These are phyloP conservation scores for Leptodirus hochenwartii DNA, from an alignment of 2,888 invertebrate species.

Conservation along the genomic window DNA sequence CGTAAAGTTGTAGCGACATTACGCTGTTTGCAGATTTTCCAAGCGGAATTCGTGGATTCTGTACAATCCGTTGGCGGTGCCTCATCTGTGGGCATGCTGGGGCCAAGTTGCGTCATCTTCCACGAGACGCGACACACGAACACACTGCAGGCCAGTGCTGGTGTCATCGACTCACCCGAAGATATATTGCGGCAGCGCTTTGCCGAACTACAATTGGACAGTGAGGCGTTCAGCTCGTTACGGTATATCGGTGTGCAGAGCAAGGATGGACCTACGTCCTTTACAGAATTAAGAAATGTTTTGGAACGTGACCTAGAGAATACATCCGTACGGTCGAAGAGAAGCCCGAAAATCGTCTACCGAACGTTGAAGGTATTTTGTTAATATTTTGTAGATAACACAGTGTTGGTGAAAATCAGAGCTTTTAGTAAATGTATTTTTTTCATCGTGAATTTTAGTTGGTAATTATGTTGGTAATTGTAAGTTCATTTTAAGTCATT, in stretches of 20 bases:
- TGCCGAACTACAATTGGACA: conserved; percentile 38
- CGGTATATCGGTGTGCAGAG: conserved; percentile 47
- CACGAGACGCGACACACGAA: conserved; percentile 62
- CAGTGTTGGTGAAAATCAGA: too few relatives aligned
- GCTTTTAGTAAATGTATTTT: too few relatives aligned
- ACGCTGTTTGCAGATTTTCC: too few relatives aligned
- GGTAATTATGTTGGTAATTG: too few relatives aligned
- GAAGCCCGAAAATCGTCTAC: conserved; percentile 47
- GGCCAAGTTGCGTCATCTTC: conserved; percentile 60
- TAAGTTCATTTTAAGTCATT: too few relatives aligned
- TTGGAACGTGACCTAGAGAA: conserved; percentile 46
- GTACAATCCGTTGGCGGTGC: too few relatives aligned
- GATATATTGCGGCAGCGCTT: conserved; percentile 43
- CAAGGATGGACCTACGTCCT: conserved; percentile 34
- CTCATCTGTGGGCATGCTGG: conserved; percentile 40
- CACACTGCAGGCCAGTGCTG: conserved; percentile 37
- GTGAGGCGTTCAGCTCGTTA: conserved; percentile 54
- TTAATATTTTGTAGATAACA: conserved; percentile 1
- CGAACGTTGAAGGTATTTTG: conserved; percentile 40
- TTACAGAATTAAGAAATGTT: conserved; percentile 34
- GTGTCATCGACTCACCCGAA: conserved; percentile 38
- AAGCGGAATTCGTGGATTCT: too few relatives aligned
- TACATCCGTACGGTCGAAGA: conserved; percentile 47
- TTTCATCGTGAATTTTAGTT: too few relatives aligned
- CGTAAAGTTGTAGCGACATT: too few relatives aligned